Percentiles rank a stretch among this genome's conserved stretches.
These are phyloP conservation scores for Brienomyrus brachyistius DNA, from an alignment of 2,113 vertebrate genomes.

Conservation along the genomic window DNA sequence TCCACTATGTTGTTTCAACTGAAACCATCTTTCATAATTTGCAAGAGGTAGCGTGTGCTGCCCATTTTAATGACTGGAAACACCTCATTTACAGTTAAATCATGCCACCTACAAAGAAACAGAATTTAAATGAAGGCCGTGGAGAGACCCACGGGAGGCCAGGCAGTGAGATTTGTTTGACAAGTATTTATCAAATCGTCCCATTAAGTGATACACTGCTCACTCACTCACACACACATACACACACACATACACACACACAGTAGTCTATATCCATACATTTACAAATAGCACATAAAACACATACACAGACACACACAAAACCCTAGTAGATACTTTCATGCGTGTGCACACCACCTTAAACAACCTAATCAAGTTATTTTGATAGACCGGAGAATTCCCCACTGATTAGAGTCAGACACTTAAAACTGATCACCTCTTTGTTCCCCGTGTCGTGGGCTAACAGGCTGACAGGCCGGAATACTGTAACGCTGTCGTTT, in stretches of 20 bases:
- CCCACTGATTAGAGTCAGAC: neutral
- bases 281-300: conserved; percentile 8
- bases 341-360: neutral
- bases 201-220: conserved; percentile 25
- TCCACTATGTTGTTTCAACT: conserved; percentile 4
- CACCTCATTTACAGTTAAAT: conserved; percentile 42
- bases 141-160: conserved; percentile 12
- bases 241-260: neutral
- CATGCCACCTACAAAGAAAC: conserved; percentile 32
- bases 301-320: conserved; percentile 6
- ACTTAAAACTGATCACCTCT: conserved; percentile 4
- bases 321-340: neutral
- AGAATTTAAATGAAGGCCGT: conserved; percentile 28
- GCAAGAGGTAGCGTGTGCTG: conserved; percentile 17
- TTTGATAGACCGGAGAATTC: neutral
- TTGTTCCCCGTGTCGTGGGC: conserved; percentile 2
- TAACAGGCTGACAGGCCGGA: conserved; percentile 1
- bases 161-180: conserved; percentile 35
- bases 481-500: conserved; percentile 37
- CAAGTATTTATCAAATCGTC: conserved; percentile 38
- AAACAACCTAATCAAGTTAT: neutral
- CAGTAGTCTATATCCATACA: neutral
- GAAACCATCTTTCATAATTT: conserved; percentile 25
- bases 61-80: conserved; percentile 32
- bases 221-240: neutral